phyloP scores from a whole-genome alignment of 2,113 vertebrate genomes.

The Oryzias melastigma region DNA sequence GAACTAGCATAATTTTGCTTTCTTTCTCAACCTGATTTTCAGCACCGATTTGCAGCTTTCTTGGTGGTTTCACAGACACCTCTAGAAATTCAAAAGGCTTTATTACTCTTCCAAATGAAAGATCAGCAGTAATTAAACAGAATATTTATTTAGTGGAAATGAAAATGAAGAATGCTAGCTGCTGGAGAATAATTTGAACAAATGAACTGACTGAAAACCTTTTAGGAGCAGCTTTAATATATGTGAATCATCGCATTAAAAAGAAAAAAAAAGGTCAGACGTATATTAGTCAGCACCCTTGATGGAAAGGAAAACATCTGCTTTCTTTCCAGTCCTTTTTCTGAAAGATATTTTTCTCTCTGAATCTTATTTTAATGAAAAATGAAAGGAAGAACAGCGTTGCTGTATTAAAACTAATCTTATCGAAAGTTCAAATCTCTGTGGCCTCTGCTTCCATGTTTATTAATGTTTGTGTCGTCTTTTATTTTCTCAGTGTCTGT shows the following conservation, averaged over 20 bases:
- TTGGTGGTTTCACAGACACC: not conserved
- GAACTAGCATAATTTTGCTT: not conserved
- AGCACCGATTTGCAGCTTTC: not conserved
- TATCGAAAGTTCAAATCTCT: constrained; percentile 25
- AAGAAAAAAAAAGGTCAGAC: constrained; percentile 27
- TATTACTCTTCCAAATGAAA: not conserved
- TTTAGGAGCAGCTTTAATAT: constrained; percentile 23
- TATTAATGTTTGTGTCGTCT: constrained; percentile 27
- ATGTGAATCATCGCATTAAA: constrained; percentile 26
- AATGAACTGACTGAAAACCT: constrained; percentile 26
- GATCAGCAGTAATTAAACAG: not conserved
- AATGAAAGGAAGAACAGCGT: not conserved
- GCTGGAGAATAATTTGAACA: not conserved
- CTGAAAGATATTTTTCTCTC: constrained; percentile 6
- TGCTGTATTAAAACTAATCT: constrained; percentile 3
- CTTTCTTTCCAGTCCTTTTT: constrained; percentile 6
- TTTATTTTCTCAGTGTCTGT: constrained; percentile 9
- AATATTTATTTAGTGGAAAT: not conserved
- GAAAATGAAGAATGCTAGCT: not conserved
- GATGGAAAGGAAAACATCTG: constrained; percentile 32
- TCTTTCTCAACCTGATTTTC: not conserved
- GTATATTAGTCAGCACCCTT: constrained; percentile 33
- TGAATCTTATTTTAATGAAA: constrained; percentile 12
- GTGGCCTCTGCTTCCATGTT: constrained; percentile 13
- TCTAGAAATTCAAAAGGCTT: constrained; percentile 6